Base-by-base conservation (phyloP, 2,888 invertebrate species). In the Chromoteleia sp. region DNA sequence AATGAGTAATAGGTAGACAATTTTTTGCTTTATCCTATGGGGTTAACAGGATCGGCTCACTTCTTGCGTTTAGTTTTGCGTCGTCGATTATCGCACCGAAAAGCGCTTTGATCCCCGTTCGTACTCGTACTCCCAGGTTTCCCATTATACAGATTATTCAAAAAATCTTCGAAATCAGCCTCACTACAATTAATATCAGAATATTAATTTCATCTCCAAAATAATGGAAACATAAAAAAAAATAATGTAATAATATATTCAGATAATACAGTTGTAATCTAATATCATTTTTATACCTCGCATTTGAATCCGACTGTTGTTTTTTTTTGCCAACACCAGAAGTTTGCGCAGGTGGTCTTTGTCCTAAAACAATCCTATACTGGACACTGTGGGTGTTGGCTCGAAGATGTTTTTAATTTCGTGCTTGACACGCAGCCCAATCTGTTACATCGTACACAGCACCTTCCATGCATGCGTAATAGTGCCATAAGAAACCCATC, bases 391-490 rank as follows among this genome's bases (percentile, higher is more conserved):
- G 98, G 80, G 96, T 96, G 92, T 98, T 97, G 10, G 98, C 96
- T 92, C 96, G 95, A 85, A 98, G 93, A 92, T 98, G 98, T 87
- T 94, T 94, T 85, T 95, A 92, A 91, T 94, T 94, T 73, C 94
- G 94, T 87, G 95, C 96, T 93, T 98, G 98, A 92, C 98, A 98
- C 84, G 97, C 96, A 17, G 98, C 98, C 98, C 98, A 98, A 92
- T 98, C 98, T 50, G 98, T 98, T 87, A 99, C 98, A 92, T 98
- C 98, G 92, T 97, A 98, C 29, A 98, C 96, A 82, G 96, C 96
- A 70, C 97, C 97, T 92, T 98, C 98, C 98, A 98, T 98, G 88
- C 98, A 97, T 63, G 98, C 98, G 92, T 97, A 97, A 93, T 98
- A 98, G 93, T 97, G 96, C 96, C 98, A 98, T 54, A 97, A 94